Base-by-base conservation (phyloP, 2,888 invertebrate species). In the Agapetus fuscipes region DNA sequence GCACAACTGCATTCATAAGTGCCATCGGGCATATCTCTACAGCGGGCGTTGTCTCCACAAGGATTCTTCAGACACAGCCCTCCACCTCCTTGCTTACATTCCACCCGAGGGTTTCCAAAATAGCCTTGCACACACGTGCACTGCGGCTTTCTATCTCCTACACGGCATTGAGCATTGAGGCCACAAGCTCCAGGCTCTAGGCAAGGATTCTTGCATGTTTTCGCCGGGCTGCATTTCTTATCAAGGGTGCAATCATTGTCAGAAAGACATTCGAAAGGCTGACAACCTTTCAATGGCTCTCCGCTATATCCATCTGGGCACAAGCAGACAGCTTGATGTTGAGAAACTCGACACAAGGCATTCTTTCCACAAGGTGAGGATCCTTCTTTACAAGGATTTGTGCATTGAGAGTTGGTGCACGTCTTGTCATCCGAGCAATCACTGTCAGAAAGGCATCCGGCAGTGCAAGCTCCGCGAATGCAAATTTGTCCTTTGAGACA, bases 251-350 rank as follows among this genome's bases (percentile, higher is more conserved):
- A 91, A 52, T 90, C 88, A 6, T 74, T 70, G 55, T 87, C 80
- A 33, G 68, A 66, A 37, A 75, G 69, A 52, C 91, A 91, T 62
- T 88, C 86, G 48, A 83, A 80, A 46, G 80, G 74, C 45, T 75
- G 74, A 53, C 89, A 89, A 53, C 78, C 76, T 48, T 74, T 77
- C 41, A 74, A 75, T 1, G 89, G 86, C 55, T 89, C 85, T 1
- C 88, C 88, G 49, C 82, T 82, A 54, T 74, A 86, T 11, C 90
- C 88, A 54, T 86, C 85, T 1, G 88, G 87, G 55, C 93, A 93
- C 41, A 86, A 74, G 56, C 93, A 93, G 3, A 91, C 74, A 30
- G 86, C 81, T 28, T 84, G 74, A 59, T 90, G 91, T 49, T 83
- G 81, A 2, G 81, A 78, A 0, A 85, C 78, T 47, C 78, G 74